These are phyloP conservation scores for Lobophora halterata DNA, from an alignment of 2,888 invertebrate species.

Conservation along the genomic window DNA sequence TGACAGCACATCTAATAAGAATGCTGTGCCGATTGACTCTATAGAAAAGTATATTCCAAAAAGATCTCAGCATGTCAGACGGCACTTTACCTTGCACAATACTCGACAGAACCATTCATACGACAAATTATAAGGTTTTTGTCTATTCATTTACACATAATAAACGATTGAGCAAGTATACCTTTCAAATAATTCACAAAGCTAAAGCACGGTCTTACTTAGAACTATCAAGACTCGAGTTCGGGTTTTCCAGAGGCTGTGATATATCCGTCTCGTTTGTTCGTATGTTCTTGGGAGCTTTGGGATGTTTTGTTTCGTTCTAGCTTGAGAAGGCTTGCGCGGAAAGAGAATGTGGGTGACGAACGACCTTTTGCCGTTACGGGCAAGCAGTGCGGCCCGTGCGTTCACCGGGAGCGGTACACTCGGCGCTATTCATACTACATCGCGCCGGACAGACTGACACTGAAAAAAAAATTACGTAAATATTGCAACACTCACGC, in stretches of 20 bases:
- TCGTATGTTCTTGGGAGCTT: conserved; percentile 36
- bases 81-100: conserved; percentile 40
- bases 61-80: conserved; percentile 22
- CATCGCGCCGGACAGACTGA: conserved; percentile 61
- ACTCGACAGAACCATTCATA: conserved; percentile 36
- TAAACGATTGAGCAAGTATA: conserved; percentile 66
- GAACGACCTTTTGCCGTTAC: conserved; percentile 79
- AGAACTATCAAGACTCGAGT: conserved; percentile 76
- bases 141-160: conserved; percentile 55
- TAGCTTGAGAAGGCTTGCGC: conserved; percentile 78
- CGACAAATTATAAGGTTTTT: conserved; percentile 53
- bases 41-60: conserved; percentile 8
- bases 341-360: conserved; percentile 81
- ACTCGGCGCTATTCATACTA: conserved; percentile 40
- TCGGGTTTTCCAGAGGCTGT: conserved; percentile 76
- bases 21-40: conserved; percentile 16
- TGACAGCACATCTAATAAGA: conserved; percentile 16
- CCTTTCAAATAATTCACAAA: conserved; percentile 76
- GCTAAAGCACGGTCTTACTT: conserved; percentile 72
- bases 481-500: conserved; percentile 76
- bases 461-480: conserved; percentile 77
- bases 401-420: conserved; percentile 69
- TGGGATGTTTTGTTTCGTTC: conserved; percentile 56
- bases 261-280: conserved; percentile 50
- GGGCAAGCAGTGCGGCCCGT: conserved; percentile 78